phyloP scores from a whole-genome alignment of 2,797 vertebrate species.

The Rachycentron canadum region DNA sequence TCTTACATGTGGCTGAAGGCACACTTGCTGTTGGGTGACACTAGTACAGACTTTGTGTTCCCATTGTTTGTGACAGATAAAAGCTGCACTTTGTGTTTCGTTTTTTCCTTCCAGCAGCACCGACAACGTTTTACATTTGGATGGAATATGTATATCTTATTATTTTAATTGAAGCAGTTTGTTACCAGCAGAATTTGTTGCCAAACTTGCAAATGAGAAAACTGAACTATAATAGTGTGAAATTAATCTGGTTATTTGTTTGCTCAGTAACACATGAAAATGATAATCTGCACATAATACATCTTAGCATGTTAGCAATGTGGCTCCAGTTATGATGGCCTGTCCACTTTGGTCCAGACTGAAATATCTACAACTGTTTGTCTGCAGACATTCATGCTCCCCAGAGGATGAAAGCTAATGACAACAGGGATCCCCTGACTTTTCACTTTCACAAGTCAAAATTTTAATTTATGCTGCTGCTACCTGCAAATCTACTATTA shows the following conservation, averaged over 20 bases:
- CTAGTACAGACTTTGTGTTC: constrained; percentile 21
- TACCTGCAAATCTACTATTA: too few species aligned
- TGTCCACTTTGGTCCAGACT: neutral
- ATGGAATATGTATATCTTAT: neutral
- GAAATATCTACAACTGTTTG: too few species aligned
- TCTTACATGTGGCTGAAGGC: constrained; percentile 42
- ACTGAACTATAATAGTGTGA: neutral
- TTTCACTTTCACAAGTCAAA: too few species aligned
- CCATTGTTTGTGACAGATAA: constrained; percentile 29
- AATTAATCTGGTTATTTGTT: neutral
- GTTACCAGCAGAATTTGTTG: neutral
- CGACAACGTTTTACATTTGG: too few species aligned
- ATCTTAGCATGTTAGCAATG: neutral
- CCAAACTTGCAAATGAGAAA: neutral
- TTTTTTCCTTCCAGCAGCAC: constrained; percentile 3
- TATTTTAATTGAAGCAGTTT: neutral
- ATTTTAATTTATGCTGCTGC: too few species aligned
- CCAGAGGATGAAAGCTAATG: too few species aligned
- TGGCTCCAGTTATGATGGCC: neutral
- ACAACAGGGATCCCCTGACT: too few species aligned
- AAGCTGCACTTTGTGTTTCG: constrained; percentile 30
- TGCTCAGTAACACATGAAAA: neutral
- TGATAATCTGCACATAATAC: neutral
- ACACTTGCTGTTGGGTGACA: constrained; percentile 22
- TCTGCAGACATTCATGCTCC: neutral